Base-by-base conservation (phyloP, 2,888 invertebrate genomes). In the Melipona bicolor region DNA sequence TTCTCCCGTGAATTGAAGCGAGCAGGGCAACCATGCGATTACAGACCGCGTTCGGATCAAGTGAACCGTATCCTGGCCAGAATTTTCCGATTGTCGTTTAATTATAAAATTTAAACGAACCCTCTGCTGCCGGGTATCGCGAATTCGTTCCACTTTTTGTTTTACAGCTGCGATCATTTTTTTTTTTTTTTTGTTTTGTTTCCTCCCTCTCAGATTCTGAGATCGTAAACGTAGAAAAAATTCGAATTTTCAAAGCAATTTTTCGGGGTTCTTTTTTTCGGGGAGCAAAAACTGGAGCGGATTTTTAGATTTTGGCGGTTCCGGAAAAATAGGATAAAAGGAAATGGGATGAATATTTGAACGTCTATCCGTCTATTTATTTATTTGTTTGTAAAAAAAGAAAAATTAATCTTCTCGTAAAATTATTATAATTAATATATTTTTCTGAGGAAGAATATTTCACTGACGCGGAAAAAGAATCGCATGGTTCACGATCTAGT, bases 61-160 rank as follows among this genome's bases (percentile, higher is more conserved):
- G 73, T 24, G 75, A 62, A 79, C 75, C 75, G 61, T 64, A 43
- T 52, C 32, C 17, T 52, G n/a, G 19, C 62, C n/a, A 52, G 56
- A 69, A 75, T 70, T 79, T 75, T 75, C 68, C 70, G 70, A 77
- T 77, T 52, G 9, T 62, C 52, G 49, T 65, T 49, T 67, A 73
- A 79, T 79, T 77, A 77, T 61, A 70, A 77, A 77, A 77, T 77
- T 77, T 36, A n/a, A 62, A 70, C 70, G 43, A 69, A 69, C 11
- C 27, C 17, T 13, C 19, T 9, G 61, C 17, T 61, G 17, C 17
- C 17, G 17, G 61, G 9, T 19, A 0, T 24, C 27, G 9, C 61
- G 24, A 61, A 27, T 56, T n/a, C 15, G 56, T 15, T 15, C 56
- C 15, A 56, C 15, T 56, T 56, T 56, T 56, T n/a, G 56, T 56